These are phyloP conservation scores for Polydrusus cervinus DNA, from an alignment of 2,888 invertebrate species.

Conservation along the genomic window DNA sequence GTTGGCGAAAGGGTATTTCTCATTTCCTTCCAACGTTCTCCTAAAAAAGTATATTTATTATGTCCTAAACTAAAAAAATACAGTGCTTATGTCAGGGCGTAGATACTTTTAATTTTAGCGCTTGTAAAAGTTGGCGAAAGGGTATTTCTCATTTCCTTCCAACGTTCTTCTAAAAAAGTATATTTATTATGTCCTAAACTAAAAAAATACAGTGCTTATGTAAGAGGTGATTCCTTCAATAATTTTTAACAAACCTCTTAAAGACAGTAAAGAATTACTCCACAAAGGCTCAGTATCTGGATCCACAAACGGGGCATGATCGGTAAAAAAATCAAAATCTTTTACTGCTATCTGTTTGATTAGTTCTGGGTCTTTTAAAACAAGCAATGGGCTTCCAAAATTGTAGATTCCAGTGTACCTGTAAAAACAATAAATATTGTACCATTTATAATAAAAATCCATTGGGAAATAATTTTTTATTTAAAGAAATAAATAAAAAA, in stretches of 20 bases:
- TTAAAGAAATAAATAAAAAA: too few species aligned
- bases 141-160: slow-evolving; percentile 71
- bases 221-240: neutral
- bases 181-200: too few species aligned
- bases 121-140: slow-evolving; percentile 76
- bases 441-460: too few species aligned
- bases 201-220: too few species aligned
- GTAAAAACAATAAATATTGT: neutral
- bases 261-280: slow-evolving; percentile 58
- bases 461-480: too few species aligned
- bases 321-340: slow-evolving; percentile 77
- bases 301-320: slow-evolving; percentile 63
- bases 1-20: slow-evolving; percentile 73
- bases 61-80: neutral
- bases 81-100: too few species aligned
- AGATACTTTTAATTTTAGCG: slow-evolving; percentile 75
- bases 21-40: slow-evolving; percentile 67
- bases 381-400: slow-evolving; percentile 69
- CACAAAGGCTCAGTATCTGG: slow-evolving; percentile 71
- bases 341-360: slow-evolving; percentile 58
- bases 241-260: slow-evolving; percentile 28
- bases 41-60: slow-evolving; percentile 1
- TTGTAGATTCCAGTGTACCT: slow-evolving; percentile 61
- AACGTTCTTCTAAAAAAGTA: slow-evolving; percentile 43
- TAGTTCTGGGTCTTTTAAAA: slow-evolving; percentile 65